Evolutionary conservation across 2,888 invertebrate genomes (phyloP).

Genomic region (Rhodophaea formosa): DNA sequence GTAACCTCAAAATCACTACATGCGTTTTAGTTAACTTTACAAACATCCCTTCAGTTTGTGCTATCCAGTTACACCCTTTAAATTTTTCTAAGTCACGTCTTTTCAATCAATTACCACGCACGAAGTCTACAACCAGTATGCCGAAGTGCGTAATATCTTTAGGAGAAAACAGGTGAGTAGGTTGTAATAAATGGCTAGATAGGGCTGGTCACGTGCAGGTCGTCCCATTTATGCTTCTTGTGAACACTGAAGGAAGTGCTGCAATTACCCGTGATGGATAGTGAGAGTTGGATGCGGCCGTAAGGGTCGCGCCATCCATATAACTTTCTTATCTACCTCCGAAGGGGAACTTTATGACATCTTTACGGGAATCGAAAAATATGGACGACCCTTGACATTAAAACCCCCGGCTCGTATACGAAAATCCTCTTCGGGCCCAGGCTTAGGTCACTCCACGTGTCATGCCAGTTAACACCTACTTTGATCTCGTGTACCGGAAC

Average conservation of each 20-base stretch:
- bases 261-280: slow-evolving; percentile 74
- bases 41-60: background rate
- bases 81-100: slow-evolving; percentile 19
- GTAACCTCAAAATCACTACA: no score
- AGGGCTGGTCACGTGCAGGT: slow-evolving; percentile 66
- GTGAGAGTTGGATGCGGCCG: slow-evolving; percentile 64
- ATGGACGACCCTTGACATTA: slow-evolving; percentile 64
- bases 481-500: slow-evolving; percentile 5
- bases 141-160: slow-evolving; percentile 39
- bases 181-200: slow-evolving; percentile 62
- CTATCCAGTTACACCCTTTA: background rate
- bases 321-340: slow-evolving; percentile 72
- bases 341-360: slow-evolving; percentile 72
- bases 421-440: slow-evolving; percentile 8
- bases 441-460: slow-evolving; percentile 4
- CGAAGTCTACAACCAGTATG: slow-evolving; percentile 2
- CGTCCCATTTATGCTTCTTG: slow-evolving; percentile 69
- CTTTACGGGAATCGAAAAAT: slow-evolving; percentile 72
- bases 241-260: slow-evolving; percentile 69
- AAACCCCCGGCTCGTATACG: slow-evolving; percentile 31
- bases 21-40: no score
- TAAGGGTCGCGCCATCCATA: slow-evolving; percentile 64
- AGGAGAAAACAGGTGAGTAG: slow-evolving; percentile 44
- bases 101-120: slow-evolving; percentile 24
- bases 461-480: slow-evolving; percentile 6